Conservation (phyloP, 2,888 invertebrate genomes). For the Eupithecia inturbata region DNA sequence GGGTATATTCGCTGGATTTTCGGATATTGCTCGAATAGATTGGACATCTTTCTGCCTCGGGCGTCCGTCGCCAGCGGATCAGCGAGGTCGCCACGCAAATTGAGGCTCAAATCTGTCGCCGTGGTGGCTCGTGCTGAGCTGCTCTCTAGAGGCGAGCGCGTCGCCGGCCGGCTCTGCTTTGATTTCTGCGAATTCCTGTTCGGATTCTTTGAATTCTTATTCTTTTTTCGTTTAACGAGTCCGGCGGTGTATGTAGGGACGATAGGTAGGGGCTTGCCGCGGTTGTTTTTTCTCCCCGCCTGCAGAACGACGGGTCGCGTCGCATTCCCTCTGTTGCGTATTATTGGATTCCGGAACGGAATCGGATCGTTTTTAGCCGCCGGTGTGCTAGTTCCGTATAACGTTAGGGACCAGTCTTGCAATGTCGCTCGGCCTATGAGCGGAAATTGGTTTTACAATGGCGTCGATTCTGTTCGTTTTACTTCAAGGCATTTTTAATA, state of each 20-base stretch:
- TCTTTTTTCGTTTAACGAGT: constrained; percentile 81
- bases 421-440: constrained; percentile 92
- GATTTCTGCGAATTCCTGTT: constrained; percentile 79
- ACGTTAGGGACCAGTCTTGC: constrained; percentile 96
- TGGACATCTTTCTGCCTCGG: constrained; percentile 86
- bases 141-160: constrained; percentile 81
- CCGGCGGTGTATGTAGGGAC: constrained; percentile 78
- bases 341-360: constrained; percentile 79
- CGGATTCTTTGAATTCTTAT: constrained; percentile 83
- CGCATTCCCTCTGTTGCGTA: constrained; percentile 73
- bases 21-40: constrained; percentile 88
- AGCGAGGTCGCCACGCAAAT: constrained; percentile 70
- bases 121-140: constrained; percentile 63
- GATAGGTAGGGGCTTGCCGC: constrained; percentile 70
- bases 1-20: constrained; percentile 92
- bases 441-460: constrained; percentile 37
- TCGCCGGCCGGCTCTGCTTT: constrained; percentile 82
- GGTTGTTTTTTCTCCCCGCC: constrained; percentile 71
- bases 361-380: constrained; percentile 86
- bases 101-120: constrained; percentile 73
- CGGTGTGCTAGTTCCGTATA: constrained; percentile 92
- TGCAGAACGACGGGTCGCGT: constrained; percentile 76
- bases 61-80: constrained; percentile 72
- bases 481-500: constrained; percentile 2
- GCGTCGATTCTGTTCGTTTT: neutral